Percentiles rank a stretch among this genome's conserved stretches.
These are phyloP conservation scores for Thera obeliscata DNA, from an alignment of 2,888 invertebrate species.

Conservation along the genomic window DNA sequence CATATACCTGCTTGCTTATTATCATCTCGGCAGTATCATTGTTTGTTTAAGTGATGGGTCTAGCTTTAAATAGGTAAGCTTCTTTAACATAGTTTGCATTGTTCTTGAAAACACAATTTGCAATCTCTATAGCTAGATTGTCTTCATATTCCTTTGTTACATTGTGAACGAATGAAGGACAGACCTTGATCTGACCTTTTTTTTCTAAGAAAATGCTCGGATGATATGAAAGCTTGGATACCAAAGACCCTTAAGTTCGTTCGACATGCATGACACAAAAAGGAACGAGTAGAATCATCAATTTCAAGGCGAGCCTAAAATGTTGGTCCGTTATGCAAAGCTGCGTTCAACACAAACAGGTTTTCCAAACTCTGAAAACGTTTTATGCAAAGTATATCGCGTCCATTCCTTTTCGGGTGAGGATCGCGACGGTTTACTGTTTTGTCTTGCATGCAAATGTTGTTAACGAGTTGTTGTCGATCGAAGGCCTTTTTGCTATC, in stretches of 20 bases:
- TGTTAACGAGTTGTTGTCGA: conserved; percentile 47
- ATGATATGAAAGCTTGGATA: conserved; percentile 3
- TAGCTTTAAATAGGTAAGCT: conserved; percentile 14
- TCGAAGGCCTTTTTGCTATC: conserved; percentile 9
- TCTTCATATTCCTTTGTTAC: conserved; percentile 28
- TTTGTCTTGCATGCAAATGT: conserved; percentile 62
- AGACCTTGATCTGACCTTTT: conserved; percentile 31
- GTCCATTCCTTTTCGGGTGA: conserved; percentile 51
- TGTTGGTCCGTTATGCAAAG: conserved; percentile 62
- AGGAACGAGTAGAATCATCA: conserved; percentile 46
- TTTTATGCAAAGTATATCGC: conserved; percentile 66
- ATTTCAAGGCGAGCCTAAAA: conserved; percentile 51
- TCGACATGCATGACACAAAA: conserved; percentile 3
- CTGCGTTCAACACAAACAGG: conserved; percentile 56
- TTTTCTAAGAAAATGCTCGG: conserved; percentile 25
- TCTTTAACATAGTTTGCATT: conserved; percentile 1
- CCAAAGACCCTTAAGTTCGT: conserved; percentile 11
- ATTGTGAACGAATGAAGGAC: conserved; percentile 14
- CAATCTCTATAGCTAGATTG: conserved; percentile 21
- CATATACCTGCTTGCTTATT: conserved; percentile 42
- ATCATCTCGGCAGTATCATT: conserved; percentile 41
- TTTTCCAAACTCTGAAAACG: conserved; percentile 54
- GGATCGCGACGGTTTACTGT: conserved; percentile 52
- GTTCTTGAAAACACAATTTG: conserved; percentile 16
- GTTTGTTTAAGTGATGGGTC: conserved; percentile 17